Conservation (phyloP, 1,140 invertebrate species). For the Melitaea cinxia region DNA sequence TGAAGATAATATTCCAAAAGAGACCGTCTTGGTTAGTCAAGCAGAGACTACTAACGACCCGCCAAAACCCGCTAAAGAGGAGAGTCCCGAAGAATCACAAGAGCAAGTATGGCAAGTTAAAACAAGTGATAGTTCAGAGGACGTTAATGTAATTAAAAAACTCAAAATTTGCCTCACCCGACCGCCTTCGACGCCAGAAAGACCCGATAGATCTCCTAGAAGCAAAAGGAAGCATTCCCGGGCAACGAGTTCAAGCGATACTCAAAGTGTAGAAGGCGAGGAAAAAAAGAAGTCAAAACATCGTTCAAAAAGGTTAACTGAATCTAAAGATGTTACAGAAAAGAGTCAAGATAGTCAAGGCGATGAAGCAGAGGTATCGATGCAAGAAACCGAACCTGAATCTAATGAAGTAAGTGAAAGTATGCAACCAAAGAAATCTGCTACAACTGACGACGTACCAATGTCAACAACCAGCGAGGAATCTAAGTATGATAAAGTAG, state of each 20-base stretch:
- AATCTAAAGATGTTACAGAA: slow-evolving; percentile 58
- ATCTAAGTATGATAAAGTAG: slow-evolving; percentile 39
- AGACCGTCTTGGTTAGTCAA: slow-evolving; percentile 41
- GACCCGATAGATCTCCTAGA: slow-evolving; percentile 71
- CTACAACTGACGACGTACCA: slow-evolving; percentile 45
- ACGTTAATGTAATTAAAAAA: slow-evolving; percentile 71
- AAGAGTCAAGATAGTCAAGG: slow-evolving; percentile 54
- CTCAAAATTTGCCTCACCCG: slow-evolving; percentile 73
- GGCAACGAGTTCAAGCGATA: slow-evolving; percentile 71
- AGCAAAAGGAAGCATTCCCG: slow-evolving; percentile 72
- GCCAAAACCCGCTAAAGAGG: slow-evolving; percentile 55
- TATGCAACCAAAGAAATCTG: slow-evolving; percentile 36
- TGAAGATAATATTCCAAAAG: slow-evolving; percentile 54
- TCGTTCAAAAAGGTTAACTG: slow-evolving; percentile 57
- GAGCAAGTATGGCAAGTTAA: slow-evolving; percentile 77
- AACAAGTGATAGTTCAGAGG: slow-evolving; percentile 58
- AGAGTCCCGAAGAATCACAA: slow-evolving; percentile 59
- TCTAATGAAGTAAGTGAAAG: slow-evolving; percentile 19
- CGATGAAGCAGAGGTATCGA: slow-evolving; percentile 23
- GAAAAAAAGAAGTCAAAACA: slow-evolving; percentile 67
- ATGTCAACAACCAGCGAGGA: slow-evolving; percentile 66
- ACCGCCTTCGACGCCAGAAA: slow-evolving; percentile 71
- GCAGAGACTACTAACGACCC: slow-evolving; percentile 45
- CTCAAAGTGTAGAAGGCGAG: slow-evolving; percentile 62
- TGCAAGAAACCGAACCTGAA: slow-evolving; percentile 23